These are phyloP conservation scores for Epistrophe grossulariae DNA, from an alignment of 2,888 invertebrate species.

Conservation along the genomic window DNA sequence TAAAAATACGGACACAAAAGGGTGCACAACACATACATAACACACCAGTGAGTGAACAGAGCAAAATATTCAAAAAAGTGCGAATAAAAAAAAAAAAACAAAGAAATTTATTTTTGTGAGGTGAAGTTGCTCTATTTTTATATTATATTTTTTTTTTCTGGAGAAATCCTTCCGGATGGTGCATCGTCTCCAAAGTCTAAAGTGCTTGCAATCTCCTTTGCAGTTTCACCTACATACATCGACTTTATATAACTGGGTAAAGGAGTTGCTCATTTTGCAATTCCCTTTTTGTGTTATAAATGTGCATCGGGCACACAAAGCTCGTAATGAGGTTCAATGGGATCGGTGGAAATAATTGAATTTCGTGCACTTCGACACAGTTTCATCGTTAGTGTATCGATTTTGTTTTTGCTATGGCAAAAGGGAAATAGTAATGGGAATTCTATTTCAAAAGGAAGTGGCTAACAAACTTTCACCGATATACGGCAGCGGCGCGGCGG, in stretches of 20 bases:
- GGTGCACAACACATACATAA: neutral
- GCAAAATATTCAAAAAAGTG: conserved; percentile 27
- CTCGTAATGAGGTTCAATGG: conserved; percentile 69
- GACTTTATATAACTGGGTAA: conserved; percentile 4
- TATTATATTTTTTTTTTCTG: conserved; percentile 35
- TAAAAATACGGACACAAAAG: conserved; percentile 16
- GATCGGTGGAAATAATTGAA: conserved; percentile 64
- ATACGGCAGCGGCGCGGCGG: neutral
- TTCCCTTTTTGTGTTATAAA: conserved; percentile 24
- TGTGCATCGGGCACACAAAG: conserved; percentile 28
- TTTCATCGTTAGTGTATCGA: conserved; percentile 61
- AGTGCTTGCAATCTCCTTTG: conserved; percentile 45
- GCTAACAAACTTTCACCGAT: conserved; percentile 23
- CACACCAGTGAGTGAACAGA: neutral
- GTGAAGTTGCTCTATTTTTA: conserved; percentile 41
- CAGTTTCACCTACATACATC: conserved; percentile 26
- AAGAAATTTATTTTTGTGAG: conserved; percentile 8
- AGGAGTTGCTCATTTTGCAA: conserved; percentile 37
- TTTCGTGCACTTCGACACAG: conserved; percentile 62
- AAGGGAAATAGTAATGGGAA: conserved; percentile 46
- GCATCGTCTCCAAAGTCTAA: conserved; percentile 46
- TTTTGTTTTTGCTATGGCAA: conserved; percentile 15
- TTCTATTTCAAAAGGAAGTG: conserved; percentile 28
- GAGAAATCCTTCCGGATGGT: conserved; percentile 48
- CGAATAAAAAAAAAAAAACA: conserved; percentile 40